Conservation (phyloP, 2,113 vertebrate genomes). For the Micronycteris hirsuta region DNA sequence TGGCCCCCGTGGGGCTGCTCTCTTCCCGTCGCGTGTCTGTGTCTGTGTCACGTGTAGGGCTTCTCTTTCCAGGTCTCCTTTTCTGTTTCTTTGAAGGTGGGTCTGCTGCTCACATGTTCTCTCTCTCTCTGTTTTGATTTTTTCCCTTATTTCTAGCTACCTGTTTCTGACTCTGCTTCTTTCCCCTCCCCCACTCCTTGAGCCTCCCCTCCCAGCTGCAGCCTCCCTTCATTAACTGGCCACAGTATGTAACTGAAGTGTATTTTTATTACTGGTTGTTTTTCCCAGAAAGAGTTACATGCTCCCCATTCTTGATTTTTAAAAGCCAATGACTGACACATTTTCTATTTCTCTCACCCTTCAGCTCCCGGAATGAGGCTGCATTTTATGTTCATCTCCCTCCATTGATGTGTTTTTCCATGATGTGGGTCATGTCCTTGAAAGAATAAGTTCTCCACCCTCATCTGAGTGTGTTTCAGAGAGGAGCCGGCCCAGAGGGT, state of each 20-base stretch:
- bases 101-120: background rate
- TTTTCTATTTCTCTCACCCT: constrained; percentile 20
- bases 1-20: background rate
- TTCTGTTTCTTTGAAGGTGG: background rate
- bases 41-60: background rate
- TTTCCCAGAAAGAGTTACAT: background rate
- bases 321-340: background rate
- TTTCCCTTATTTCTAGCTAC: background rate
- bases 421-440: background rate
- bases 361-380: constrained; percentile 1
- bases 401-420: constrained; percentile 33
- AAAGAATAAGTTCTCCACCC: background rate
- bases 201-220: background rate
- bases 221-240: background rate
- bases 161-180: background rate
- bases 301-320: background rate
- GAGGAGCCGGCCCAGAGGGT: background rate
- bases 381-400: constrained; percentile 5
- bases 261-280: background rate
- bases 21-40: rapidly evolving
- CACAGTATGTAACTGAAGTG: background rate
- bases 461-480: background rate
- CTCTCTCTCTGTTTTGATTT: background rate
- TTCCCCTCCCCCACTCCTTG: background rate
- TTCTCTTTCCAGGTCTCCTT: background rate